These are phyloP conservation scores for Aricia agestis DNA, from an alignment of 1,140 invertebrate species.

Conservation along the genomic window DNA sequence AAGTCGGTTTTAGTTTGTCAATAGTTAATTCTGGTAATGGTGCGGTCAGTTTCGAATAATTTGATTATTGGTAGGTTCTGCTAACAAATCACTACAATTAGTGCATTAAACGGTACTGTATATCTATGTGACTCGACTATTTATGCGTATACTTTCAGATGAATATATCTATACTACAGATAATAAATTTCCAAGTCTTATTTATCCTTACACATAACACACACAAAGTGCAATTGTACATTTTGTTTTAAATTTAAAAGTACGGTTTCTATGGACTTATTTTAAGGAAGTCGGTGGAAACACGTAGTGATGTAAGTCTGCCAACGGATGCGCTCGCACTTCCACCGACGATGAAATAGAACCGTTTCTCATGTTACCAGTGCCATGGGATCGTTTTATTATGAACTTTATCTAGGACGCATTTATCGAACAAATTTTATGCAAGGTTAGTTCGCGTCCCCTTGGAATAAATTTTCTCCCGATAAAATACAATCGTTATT, in stretches of 20 bases:
- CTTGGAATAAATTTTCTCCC: not conserved
- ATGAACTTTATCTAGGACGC: constrained; percentile 1
- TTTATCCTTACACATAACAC: no score
- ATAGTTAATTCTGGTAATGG: not conserved
- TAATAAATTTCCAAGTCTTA: no score
- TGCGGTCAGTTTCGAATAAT: not conserved
- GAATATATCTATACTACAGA: no score
- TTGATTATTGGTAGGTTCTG: no score
- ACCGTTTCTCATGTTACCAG: not conserved
- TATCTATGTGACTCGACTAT: no score
- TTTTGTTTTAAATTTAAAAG: no score
- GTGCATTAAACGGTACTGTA: no score
- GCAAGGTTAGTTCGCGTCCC: not conserved
- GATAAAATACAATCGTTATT: not conserved
- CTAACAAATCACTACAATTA: not conserved
- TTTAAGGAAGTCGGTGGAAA: not conserved
- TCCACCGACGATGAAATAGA: constrained; percentile 2
- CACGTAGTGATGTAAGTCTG: not conserved
- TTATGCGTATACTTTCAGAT: no score
- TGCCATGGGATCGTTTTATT: not conserved
- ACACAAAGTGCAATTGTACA: no score
- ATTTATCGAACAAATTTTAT: constrained; percentile 1
- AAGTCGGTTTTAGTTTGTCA: not conserved
- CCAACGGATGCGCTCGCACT: not conserved
- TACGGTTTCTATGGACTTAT: no score